A percentile compares a stretch with the other conserved stretches of the same genome.
Evolutionary conservation across 2,113 vertebrate species (phyloP).

Genomic region (Trogon surrucura): DNA sequence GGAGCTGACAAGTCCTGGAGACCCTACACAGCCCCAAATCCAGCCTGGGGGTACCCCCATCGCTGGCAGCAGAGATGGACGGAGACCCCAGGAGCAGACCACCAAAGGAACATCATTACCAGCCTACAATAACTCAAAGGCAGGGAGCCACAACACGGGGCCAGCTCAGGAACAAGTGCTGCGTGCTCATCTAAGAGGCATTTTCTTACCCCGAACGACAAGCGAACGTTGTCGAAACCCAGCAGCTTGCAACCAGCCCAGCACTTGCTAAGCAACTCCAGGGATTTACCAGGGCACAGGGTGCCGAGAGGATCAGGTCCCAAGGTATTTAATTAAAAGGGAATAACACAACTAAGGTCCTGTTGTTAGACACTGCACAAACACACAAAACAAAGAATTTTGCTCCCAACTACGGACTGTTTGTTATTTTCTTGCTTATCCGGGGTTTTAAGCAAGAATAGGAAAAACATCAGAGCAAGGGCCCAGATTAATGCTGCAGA

Average conservation of each 20-base stretch:
- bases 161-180: not conserved
- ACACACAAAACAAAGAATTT: not conserved
- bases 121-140: not conserved
- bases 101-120: not conserved
- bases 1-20: not conserved
- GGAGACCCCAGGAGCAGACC: not conserved
- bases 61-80: not conserved
- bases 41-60: not conserved
- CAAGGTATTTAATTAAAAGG: not conserved
- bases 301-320: conserved; percentile 25
- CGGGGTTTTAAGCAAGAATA: not conserved
- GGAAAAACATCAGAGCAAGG: not conserved
- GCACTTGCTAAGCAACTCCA: not conserved
- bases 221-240: not conserved
- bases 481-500: not conserved
- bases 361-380: not conserved
- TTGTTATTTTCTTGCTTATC: not conserved
- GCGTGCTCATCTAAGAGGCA: accelerated
- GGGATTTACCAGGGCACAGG: not conserved
- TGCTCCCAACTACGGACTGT: not conserved
- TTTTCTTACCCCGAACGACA: not conserved
- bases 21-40: not conserved
- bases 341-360: not conserved
- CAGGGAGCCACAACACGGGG: accelerated
- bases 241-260: not conserved